Evolutionary conservation across 64 coral and sea anemone genomes (phyloP).

Genomic region (Stichodactyla helianthus): DNA sequence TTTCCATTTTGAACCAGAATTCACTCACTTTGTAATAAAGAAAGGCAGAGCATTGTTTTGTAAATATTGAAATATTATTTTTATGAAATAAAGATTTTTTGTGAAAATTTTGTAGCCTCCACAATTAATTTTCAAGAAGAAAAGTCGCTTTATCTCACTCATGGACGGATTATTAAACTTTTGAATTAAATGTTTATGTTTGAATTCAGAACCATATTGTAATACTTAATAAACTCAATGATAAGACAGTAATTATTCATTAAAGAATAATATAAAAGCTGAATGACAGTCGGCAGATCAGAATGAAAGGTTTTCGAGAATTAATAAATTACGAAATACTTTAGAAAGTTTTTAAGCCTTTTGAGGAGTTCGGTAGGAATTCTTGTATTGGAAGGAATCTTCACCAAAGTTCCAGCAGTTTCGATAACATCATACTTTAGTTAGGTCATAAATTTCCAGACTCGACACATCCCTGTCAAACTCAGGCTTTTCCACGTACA

Average conservation of each 20-base stretch:
- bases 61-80: constrained; percentile 6
- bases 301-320: too few species aligned
- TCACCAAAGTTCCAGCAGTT: not conserved
- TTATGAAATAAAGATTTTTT: constrained; percentile 13
- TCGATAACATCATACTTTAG: not conserved
- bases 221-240: not conserved
- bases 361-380: too few species aligned
- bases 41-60: not conserved
- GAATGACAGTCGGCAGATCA: too few species aligned
- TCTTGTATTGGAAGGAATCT: not conserved
- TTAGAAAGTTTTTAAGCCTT: too few species aligned
- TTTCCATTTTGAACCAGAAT: not conserved
- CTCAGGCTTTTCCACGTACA: not conserved
- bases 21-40: not conserved
- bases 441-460: not conserved
- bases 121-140: not conserved
- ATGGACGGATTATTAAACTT: not conserved
- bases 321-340: too few species aligned
- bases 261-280: not conserved
- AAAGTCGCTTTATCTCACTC: not conserved
- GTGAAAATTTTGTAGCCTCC: not conserved
- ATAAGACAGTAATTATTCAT: not conserved
- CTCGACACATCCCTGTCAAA: not conserved
- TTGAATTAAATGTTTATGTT: not conserved
- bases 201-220: not conserved